phyloP scores from a whole-genome alignment of 2,888 invertebrate species.

The Acleris cristana region DNA sequence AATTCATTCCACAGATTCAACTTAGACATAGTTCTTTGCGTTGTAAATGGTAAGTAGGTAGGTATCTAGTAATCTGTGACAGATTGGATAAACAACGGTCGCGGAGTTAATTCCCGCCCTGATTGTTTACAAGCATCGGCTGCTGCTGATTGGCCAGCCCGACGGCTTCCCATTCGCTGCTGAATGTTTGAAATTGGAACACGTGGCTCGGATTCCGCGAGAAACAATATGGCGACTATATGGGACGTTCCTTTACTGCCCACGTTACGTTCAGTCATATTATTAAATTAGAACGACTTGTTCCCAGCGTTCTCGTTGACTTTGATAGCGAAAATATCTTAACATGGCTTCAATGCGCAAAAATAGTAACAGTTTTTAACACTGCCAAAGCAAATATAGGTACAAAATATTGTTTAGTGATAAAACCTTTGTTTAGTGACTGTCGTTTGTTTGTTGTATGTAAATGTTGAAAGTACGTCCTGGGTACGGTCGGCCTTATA shows the following conservation, averaged over 20 bases:
- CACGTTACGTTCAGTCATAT: neutral
- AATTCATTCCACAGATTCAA: too few species aligned
- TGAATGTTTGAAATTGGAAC: constrained; percentile 40
- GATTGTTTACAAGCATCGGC: constrained; percentile 52
- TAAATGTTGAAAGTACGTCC: too few species aligned
- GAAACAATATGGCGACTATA: constrained; percentile 30
- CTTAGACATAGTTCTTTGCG: too few species aligned
- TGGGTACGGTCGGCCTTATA: too few species aligned
- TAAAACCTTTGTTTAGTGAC: too few species aligned
- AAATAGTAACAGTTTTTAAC: neutral
- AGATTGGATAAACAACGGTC: constrained; percentile 12
- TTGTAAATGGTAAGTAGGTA: neutral
- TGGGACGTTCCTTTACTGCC: constrained; percentile 1
- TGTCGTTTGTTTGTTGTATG: too few species aligned
- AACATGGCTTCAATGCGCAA: too few species aligned
- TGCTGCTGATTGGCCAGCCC: constrained; percentile 57
- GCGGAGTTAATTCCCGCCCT: constrained; percentile 12
- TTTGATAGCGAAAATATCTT: too few species aligned
- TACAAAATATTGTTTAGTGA: too few species aligned
- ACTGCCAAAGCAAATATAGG: neutral
- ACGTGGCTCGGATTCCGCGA: constrained; percentile 25
- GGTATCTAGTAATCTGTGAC: neutral
- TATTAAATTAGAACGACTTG: too few species aligned
- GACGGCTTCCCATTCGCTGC: constrained; percentile 59
- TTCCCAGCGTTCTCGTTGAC: too few species aligned